A percentile compares a stretch with the other conserved stretches of the same genome.
These are phyloP conservation scores for Atta cephalotes DNA, from an alignment of 1,140 invertebrate genomes.

Conservation along the genomic window DNA sequence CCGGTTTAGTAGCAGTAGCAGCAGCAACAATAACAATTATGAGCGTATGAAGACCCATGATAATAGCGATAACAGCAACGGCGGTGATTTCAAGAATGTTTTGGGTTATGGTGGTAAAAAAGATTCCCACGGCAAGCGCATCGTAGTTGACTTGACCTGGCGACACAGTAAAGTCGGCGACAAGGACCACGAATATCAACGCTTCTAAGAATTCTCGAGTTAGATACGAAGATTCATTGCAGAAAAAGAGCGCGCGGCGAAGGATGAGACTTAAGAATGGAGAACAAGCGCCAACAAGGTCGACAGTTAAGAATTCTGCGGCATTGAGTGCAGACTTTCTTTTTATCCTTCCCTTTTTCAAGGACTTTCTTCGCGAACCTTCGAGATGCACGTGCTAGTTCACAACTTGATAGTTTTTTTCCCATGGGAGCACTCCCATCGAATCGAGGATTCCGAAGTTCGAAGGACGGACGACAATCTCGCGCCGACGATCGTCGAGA, in stretches of 20 bases:
- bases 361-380: constrained; percentile 60
- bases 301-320: constrained; percentile 51
- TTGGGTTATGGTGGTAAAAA: constrained; percentile 74
- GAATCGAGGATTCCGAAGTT: constrained; percentile 61
- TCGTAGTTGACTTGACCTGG: constrained; percentile 72
- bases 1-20: constrained; percentile 57
- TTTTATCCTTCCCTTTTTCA: constrained; percentile 66
- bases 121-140: constrained; percentile 66
- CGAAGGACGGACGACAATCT: constrained; percentile 63
- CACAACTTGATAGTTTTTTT: constrained; percentile 63
- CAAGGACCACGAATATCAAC: constrained; percentile 79
- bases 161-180: constrained; percentile 76
- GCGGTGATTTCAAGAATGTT: constrained; percentile 70
- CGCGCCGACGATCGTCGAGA: constrained; percentile 50
- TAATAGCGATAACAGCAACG: constrained; percentile 35
- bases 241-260: constrained; percentile 35
- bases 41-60: constrained; percentile 27
- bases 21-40: constrained; percentile 56
- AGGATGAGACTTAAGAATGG: constrained; percentile 24
- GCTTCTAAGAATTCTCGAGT: constrained; percentile 72
- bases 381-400: constrained; percentile 69
- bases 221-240: constrained; percentile 20
- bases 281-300: constrained; percentile 65
- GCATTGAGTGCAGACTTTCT: constrained; percentile 61
- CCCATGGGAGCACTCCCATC: constrained; percentile 1